Base-by-base conservation (phyloP, 2,797 vertebrate species). In the Synaphobranchus kaupii region DNA sequence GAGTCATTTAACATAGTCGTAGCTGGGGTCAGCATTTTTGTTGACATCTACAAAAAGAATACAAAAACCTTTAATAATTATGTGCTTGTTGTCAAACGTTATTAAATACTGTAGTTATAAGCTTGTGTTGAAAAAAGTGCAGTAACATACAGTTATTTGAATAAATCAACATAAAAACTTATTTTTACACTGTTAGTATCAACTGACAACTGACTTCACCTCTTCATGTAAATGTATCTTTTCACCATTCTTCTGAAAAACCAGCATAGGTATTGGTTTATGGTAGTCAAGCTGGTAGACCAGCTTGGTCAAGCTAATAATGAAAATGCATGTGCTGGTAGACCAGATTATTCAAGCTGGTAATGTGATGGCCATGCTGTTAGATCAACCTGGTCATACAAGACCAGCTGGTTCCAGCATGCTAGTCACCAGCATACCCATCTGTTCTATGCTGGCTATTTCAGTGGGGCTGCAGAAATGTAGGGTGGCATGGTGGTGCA, bases 1-100 rank as follows among this genome's bases (percentile, higher is more conserved):
- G 50, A 78, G 83, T 86, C 85, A 28, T 28, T 63, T 60, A 22
- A 22, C 13, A 22, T 44, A 15, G 20, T 34, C 52, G 86, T 84
- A 84, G 86, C 86, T 17, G 81, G 20, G 7, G 10, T 47, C 48
- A 82, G 60, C 8, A 22, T n/a, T 68, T 89, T 89, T 91, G 89
- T 88, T 89, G 91, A 89, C 85, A 88, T 89, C 87, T 88, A 83
- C 83, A 85, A 39, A 71, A 87, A 85, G 78, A 52, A 78, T 47
- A 50, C n/a, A 68, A 56, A 71, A 83, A 22, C 17, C 5, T 80
- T 22, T 60, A 81, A 82, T 48, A 47, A 60, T 63, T 20, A 28
- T 28, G 34, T 47, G 60, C 20, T 83, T 83, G 60, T 34, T 83
- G 81, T 39, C 39, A 39, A 52, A 52, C 44, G 6, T 34, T 54